Percentiles rank a stretch among this genome's conserved stretches.
phyloP scores from a whole-genome alignment of 1,140 invertebrate genomes.

The Harpegnathos saltator region DNA sequence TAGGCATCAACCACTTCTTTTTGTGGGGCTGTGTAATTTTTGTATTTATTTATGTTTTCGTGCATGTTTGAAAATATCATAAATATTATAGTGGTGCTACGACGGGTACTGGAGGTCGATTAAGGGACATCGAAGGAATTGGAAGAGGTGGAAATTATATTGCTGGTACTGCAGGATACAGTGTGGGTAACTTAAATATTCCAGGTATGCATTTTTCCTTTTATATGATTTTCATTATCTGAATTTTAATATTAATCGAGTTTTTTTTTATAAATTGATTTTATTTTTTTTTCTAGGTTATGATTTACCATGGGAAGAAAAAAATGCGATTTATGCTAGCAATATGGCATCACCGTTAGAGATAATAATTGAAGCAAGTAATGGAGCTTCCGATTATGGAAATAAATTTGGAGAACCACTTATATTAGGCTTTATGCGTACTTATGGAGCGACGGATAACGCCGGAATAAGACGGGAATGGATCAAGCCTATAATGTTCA shows the following conservation, averaged over 20 bases:
- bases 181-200: conserved; percentile 96
- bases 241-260: neutral
- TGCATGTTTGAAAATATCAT: too few species aligned
- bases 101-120: conserved; percentile 97
- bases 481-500: conserved; percentile 99
- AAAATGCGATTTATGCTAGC: conserved; percentile 90
- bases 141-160: conserved; percentile 96
- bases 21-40: too few species aligned
- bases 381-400: conserved; percentile 99
- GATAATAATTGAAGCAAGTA: conserved; percentile 97
- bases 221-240: neutral
- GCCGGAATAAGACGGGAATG: conserved; percentile 93
- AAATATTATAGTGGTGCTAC: conserved; percentile 95
- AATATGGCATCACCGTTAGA: conserved; percentile 96
- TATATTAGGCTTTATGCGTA: conserved; percentile 95
- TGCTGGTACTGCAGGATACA: conserved; percentile 98
- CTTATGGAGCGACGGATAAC: conserved; percentile 93
- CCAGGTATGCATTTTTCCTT: conserved; percentile 88
- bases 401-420: conserved; percentile 99
- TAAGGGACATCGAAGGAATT: conserved; percentile 97
- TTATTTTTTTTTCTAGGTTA: conserved; percentile 87
- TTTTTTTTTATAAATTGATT: neutral
- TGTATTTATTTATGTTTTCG: too few species aligned
- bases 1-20: too few species aligned
- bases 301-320: conserved; percentile 94